Base-by-base conservation (phyloP, 1,140 invertebrate genomes). In the Laodelphax striatellus region DNA sequence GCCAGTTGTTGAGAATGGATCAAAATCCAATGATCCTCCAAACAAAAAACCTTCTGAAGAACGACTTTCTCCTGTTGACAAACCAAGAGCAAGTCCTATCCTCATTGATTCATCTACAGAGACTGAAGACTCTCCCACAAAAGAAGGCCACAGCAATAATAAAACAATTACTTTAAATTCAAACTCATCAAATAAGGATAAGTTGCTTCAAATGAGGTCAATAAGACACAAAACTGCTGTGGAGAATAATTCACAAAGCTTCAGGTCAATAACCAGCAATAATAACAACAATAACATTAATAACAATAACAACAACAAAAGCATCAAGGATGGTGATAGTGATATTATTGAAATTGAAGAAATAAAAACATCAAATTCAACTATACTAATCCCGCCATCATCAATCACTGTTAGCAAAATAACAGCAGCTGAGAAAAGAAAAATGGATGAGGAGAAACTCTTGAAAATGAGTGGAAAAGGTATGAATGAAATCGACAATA, bases 341-440 rank as follows among this genome's bases (percentile, higher is more conserved):
- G 46, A 50, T 17, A 6, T 19, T 6, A 22, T 19, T 50, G 46
- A 50, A 9, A 22, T 50, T 9, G 46, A 50, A 50, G 46, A 50
- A 10, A 50, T 50, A 9, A 50, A 50, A 22, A 17, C 46, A 2
- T 19, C 46, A 50, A 38, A 38, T 13, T 50, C 46, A 14, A 50
- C 46, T 5, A 50, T 53, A 21, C 52, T 58, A 41, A 55, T 65
- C 52, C 63, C 67, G 2, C 66, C 66, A 16, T 67, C 67, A 6
- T 67, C 67, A 0, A 68, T 68, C 3, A 68, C 67, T 1, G 67
- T 68, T 2, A 68, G 67, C 42, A 68, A 67, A 17, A 67, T 68
- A 53, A 68, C 67, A 2, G 67, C 67, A 13, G 66, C 63, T 16
- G 67, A 68, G 43, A 68, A 67, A 34, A 38, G 57, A 11, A 62